phyloP scores from a whole-genome alignment of 2,888 invertebrate genomes.

The Hedya salicella region DNA sequence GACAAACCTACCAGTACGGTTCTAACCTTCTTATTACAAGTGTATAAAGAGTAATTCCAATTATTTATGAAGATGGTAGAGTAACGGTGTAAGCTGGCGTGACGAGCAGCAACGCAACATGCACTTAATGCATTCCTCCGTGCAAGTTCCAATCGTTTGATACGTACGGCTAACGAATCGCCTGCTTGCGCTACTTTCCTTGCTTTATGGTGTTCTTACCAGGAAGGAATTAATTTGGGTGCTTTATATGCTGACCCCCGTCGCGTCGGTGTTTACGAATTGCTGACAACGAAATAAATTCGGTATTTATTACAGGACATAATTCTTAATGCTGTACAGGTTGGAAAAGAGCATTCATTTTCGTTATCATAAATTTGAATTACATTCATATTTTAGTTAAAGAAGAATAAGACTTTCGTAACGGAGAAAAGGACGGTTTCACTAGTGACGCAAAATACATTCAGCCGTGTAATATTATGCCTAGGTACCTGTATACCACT shows the following conservation, averaged over 20 bases:
- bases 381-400: constrained; percentile 7
- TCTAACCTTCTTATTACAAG: constrained; percentile 49
- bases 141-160: constrained; percentile 47
- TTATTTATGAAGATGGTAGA: constrained; percentile 47
- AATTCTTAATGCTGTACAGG: constrained; percentile 7
- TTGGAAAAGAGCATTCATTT: constrained; percentile 16
- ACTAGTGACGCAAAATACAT: not conserved
- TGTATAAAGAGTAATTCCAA: constrained; percentile 53
- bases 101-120: constrained; percentile 64
- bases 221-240: constrained; percentile 35
- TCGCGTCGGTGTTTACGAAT: constrained; percentile 24
- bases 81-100: constrained; percentile 69
- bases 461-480: constrained; percentile 8
- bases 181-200: constrained; percentile 55
- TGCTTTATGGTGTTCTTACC: constrained; percentile 33
- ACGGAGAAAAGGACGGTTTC: not conserved
- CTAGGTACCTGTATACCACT: not conserved
- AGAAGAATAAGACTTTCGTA: not conserved
- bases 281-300: constrained; percentile 34
- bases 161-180: constrained; percentile 51
- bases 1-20: constrained; percentile 46
- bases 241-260: constrained; percentile 39
- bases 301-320: constrained; percentile 35
- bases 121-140: constrained; percentile 67
- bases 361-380: constrained; percentile 22